phyloP scores from a whole-genome alignment of 2,888 invertebrate genomes.

The Galeopsomyia nigrocyanea region DNA sequence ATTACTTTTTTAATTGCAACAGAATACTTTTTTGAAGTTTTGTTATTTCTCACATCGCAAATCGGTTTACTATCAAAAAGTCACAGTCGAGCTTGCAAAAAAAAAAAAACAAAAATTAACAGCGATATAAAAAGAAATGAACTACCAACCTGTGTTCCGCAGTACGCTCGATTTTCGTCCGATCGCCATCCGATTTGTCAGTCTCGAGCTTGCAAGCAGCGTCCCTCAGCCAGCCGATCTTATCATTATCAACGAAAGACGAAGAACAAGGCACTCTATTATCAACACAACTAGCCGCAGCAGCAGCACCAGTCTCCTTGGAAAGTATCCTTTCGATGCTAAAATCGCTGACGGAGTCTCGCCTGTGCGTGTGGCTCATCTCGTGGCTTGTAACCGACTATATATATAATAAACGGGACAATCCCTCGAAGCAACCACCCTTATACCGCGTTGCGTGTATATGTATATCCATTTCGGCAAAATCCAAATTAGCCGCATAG shows the following conservation, averaged over 20 bases:
- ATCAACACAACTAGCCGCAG: neutral
- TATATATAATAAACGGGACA: too few species aligned
- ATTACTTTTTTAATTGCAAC: too few species aligned
- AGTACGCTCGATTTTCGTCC: too few species aligned
- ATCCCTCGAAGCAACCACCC: too few species aligned
- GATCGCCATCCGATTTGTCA: neutral
- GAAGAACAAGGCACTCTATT: neutral
- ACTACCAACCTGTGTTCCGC: too few species aligned
- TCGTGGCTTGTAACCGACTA: constrained; percentile 54
- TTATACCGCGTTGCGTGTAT: neutral
- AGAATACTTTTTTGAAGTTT: too few species aligned
- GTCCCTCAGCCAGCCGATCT: constrained; percentile 34
- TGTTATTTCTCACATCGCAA: too few species aligned
- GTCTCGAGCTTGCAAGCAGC: constrained; percentile 2
- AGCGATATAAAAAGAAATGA: too few species aligned
- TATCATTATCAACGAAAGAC: neutral
- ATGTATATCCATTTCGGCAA: constrained; percentile 55
- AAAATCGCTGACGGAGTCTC: constrained; percentile 57
- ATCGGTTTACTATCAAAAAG: too few species aligned
- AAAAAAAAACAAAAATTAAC: too few species aligned
- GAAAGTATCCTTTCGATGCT: constrained; percentile 62
- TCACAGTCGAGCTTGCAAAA: too few species aligned
- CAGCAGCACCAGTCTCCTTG: constrained; percentile 34
- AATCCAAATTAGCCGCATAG: constrained; percentile 67
- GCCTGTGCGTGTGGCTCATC: constrained; percentile 55